These are phyloP conservation scores for Arctocebus calabarensis DNA, from an alignment of 2,797 vertebrate species.

Conservation along the genomic window DNA sequence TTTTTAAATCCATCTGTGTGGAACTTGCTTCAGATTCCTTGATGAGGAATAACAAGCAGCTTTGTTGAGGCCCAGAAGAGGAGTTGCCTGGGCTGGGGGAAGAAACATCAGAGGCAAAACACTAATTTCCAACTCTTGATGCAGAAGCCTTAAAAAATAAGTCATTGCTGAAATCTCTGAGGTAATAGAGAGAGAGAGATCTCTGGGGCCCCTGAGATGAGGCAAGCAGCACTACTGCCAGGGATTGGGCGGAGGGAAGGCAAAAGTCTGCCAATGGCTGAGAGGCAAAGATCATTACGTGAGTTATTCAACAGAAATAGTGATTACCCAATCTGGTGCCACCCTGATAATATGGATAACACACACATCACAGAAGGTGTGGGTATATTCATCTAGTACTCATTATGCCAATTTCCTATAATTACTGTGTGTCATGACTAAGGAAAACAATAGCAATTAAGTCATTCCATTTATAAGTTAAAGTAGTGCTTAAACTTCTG, in stretches of 20 bases:
- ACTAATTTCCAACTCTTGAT: neutral
- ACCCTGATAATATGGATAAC: neutral
- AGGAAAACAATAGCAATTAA: slow-evolving; percentile 1
- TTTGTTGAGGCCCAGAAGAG: neutral
- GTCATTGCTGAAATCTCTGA: neutral
- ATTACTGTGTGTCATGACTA: neutral
- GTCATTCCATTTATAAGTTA: neutral
- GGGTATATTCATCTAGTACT: neutral
- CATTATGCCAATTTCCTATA: neutral
- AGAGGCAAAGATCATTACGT: neutral
- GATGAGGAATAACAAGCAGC: neutral
- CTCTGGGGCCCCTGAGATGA: neutral
- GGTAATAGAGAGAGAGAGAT: neutral
- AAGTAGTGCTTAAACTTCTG: neutral
- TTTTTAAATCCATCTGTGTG: neutral
- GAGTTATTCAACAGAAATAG: neutral
- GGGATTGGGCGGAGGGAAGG: neutral
- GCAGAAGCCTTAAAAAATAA: neutral
- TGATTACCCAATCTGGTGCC: neutral
- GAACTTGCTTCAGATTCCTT: neutral
- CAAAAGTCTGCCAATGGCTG: neutral
- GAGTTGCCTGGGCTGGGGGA: neutral
- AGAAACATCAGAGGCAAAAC: neutral
- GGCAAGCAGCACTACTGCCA: neutral
- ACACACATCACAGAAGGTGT: neutral